Evolutionary conservation across 1,140 invertebrate species (phyloP).

Genomic region (Medauroidea extradentata): DNA sequence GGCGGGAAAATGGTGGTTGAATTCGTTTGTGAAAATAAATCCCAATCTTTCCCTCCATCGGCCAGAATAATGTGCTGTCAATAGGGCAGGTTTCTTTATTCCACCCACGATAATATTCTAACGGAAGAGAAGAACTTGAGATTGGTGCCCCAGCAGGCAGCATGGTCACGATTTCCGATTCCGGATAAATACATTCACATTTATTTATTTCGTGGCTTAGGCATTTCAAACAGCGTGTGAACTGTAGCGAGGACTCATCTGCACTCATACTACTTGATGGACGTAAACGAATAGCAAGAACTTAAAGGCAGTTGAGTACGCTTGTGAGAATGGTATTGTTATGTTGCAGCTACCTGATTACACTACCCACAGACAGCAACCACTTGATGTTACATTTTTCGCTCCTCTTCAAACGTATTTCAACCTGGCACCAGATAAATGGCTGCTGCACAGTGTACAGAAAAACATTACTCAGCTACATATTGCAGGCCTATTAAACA

Average conservation of each 20-base stretch:
- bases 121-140: not conserved
- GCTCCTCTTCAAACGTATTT: slow-evolving; percentile 30
- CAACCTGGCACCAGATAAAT: not conserved
- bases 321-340: slow-evolving; percentile 7
- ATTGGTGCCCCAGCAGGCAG: slow-evolving; percentile 6
- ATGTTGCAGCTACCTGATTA: slow-evolving; percentile 22
- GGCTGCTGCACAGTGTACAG: slow-evolving; percentile 15
- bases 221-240: slow-evolving; percentile 22
- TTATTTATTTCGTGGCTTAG: slow-evolving; percentile 12
- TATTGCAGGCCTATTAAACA: slow-evolving; percentile 25
- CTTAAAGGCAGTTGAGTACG: slow-evolving; percentile 1
- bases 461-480: slow-evolving; percentile 27
- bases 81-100: slow-evolving; percentile 19
- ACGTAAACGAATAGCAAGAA: slow-evolving; percentile 22
- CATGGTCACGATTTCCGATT: slow-evolving; percentile 23
- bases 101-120: slow-evolving; percentile 34
- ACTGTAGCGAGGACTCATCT: slow-evolving; percentile 21
- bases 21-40: too few species aligned
- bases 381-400: slow-evolving; percentile 37
- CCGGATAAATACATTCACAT: slow-evolving; percentile 26
- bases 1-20: too few species aligned
- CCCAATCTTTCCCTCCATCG: too few species aligned
- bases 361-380: slow-evolving; percentile 38
- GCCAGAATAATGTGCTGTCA: too few species aligned
- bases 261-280: slow-evolving; percentile 28